Percentiles rank a stretch among this genome's conserved stretches.
Conservation (phyloP, 2,113 vertebrate species). For the Geococcyx californianus region DNA sequence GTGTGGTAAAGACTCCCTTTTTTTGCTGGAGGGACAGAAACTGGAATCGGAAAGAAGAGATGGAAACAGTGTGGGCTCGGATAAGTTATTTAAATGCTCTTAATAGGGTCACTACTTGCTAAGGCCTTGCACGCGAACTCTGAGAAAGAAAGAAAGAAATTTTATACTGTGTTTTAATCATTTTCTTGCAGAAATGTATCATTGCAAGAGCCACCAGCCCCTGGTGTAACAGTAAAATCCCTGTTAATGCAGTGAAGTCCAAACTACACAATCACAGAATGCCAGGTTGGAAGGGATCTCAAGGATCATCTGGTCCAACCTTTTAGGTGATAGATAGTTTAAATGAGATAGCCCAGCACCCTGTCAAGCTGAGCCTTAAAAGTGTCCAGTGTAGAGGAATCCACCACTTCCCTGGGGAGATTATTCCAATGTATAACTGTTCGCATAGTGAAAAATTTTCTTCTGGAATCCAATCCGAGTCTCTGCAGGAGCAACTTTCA, state of each 20-base stretch:
- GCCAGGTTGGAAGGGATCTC: too few relatives aligned
- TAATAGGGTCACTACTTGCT: neutral
- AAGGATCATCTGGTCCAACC: too few relatives aligned
- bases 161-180: neutral
- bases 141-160: neutral
- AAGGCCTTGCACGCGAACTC: neutral
- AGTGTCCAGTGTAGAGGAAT: too few relatives aligned
- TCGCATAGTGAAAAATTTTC: too few relatives aligned
- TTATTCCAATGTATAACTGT: too few relatives aligned
- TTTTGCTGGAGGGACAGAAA: neutral
- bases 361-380: too few relatives aligned
- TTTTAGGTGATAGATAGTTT: too few relatives aligned
- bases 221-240: neutral
- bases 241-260: neutral
- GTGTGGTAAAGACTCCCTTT: neutral
- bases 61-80: neutral
- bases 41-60: neutral
- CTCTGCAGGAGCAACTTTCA: too few relatives aligned
- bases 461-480: too few relatives aligned
- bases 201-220: neutral
- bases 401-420: too few relatives aligned
- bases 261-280: neutral
- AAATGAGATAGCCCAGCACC: too few relatives aligned
- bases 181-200: neutral
- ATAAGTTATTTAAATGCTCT: neutral